Evolutionary conservation across 2,113 vertebrate species (phyloP).

Genomic region (Caracal caracal): DNA sequence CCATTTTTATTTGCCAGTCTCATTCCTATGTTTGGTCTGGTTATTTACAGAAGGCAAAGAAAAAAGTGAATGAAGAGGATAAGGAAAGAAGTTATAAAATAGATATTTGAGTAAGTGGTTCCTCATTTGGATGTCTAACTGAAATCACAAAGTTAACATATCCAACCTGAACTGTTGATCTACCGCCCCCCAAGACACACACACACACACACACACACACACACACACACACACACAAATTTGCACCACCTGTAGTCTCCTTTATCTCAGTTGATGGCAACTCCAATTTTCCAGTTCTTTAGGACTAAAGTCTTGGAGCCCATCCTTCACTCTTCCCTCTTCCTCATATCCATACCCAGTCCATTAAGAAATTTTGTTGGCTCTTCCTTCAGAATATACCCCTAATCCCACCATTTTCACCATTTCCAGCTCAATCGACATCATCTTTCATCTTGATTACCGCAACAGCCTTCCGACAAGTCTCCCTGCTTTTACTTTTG

Average conservation of each 20-base stretch:
- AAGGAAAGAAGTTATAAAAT: neutral
- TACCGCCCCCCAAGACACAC: neutral
- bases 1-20: constrained; percentile 25
- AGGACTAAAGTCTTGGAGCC: neutral
- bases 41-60: neutral
- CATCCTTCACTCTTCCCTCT: neutral
- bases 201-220: too few relatives aligned
- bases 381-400: neutral
- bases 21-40: neutral
- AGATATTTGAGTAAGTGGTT: neutral
- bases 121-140: neutral
- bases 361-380: neutral
- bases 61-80: neutral
- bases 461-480: neutral
- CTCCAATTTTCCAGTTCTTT: neutral
- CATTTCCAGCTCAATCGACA: neutral
- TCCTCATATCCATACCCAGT: neutral
- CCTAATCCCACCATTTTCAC: neutral
- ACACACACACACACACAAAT: neutral
- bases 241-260: neutral
- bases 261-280: neutral
- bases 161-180: neutral
- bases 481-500: neutral
- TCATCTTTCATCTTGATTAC: neutral
- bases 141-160: neutral